These are phyloP conservation scores for Pituophis catenifer DNA, from an alignment of 2,113 vertebrate genomes.

Conservation along the genomic window DNA sequence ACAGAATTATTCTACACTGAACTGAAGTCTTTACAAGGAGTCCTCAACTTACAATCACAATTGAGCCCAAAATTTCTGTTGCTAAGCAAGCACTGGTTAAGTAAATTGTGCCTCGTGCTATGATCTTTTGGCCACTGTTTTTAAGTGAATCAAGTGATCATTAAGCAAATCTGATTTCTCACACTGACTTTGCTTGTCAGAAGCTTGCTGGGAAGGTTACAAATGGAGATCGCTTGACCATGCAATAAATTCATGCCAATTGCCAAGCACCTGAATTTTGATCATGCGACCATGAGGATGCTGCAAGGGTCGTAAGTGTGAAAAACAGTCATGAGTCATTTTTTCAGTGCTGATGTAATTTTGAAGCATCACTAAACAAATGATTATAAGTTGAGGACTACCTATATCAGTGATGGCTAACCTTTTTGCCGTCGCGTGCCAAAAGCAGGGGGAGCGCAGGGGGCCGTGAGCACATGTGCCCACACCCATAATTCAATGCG, in stretches of 20 bases:
- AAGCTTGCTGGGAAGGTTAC: not conserved
- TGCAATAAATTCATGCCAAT: not conserved
- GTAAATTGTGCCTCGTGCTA: not conserved
- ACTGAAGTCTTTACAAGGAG: not conserved
- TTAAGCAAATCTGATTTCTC: not conserved
- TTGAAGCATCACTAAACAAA: not conserved
- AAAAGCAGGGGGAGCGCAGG: too few relatives aligned
- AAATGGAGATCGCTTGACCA: not conserved
- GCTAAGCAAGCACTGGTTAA: not conserved
- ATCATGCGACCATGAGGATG: not conserved
- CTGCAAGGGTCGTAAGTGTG: not conserved
- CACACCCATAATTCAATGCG: too few relatives aligned
- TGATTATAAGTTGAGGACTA: not conserved
- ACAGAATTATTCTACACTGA: not conserved
- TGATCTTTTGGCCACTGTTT: not conserved
- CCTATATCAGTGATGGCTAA: not conserved
- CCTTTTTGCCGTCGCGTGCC: too few relatives aligned
- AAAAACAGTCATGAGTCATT: not conserved
- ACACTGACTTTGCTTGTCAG: not conserved
- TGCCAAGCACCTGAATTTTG: not conserved
- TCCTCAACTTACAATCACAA: not conserved
- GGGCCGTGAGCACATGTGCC: too few relatives aligned
- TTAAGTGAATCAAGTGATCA: not conserved
- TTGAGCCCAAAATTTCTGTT: not conserved
- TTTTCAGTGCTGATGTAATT: not conserved